Conservation (phyloP, 2,888 invertebrate genomes). For the Ormyrus pomaceus region DNA sequence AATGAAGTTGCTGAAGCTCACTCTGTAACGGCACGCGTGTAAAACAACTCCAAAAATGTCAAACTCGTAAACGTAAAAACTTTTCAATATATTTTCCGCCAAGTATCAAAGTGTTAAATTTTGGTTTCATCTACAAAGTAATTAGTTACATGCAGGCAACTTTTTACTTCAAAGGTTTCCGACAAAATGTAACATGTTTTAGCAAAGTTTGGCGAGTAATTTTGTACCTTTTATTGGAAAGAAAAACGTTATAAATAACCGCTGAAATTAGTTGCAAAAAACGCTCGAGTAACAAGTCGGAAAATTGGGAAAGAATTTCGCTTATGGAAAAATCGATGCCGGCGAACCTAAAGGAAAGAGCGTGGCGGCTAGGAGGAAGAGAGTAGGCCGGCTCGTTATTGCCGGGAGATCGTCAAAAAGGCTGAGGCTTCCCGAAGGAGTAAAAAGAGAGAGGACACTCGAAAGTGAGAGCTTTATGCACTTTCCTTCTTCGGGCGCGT, state of each 20-base stretch:
- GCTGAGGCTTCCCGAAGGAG: constrained; percentile 41
- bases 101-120: too few relatives aligned
- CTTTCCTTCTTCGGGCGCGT: constrained; percentile 69
- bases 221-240: too few relatives aligned
- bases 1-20: too few relatives aligned
- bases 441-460: constrained; percentile 63
- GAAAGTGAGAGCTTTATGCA: constrained; percentile 69
- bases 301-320: neutral
- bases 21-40: too few relatives aligned
- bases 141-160: neutral
- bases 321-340: too few relatives aligned
- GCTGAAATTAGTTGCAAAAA: too few relatives aligned
- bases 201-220: neutral
- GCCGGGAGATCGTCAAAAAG: constrained; percentile 46
- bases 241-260: too few relatives aligned
- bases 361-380: neutral
- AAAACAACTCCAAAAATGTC: too few relatives aligned
- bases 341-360: neutral
- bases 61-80: too few relatives aligned
- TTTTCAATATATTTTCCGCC: too few relatives aligned
- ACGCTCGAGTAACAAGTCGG: too few relatives aligned
- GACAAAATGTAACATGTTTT: neutral
- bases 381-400: constrained; percentile 15
- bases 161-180: neutral
- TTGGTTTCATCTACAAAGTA: neutral